Evolutionary conservation across 2,113 vertebrate species (phyloP).

Genomic region (Leptodactylus fuscus): DNA sequence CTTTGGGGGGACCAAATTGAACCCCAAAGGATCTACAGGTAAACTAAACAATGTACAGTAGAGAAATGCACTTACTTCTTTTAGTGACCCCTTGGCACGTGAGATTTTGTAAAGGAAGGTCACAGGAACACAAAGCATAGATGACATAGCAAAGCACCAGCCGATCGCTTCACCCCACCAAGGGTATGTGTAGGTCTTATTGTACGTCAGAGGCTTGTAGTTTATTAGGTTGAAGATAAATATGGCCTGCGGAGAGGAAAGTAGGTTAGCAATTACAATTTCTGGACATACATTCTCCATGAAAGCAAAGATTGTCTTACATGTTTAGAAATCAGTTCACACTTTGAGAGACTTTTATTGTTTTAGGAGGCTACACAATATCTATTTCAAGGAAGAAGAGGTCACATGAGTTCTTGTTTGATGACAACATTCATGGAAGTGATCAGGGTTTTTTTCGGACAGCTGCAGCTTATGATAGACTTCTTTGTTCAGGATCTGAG

Average conservation of each 20-base stretch:
- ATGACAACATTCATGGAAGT: background rate
- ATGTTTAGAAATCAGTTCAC: background rate
- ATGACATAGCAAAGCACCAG: constrained; percentile 81
- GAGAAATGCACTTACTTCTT: constrained; percentile 68
- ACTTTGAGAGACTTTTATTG: background rate
- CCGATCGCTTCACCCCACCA: constrained; percentile 86
- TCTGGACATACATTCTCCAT: background rate
- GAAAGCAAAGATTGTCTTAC: background rate
- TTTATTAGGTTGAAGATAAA: constrained; percentile 83
- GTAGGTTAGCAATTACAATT: background rate
- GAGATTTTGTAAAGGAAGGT: constrained; percentile 79
- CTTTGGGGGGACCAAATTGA: background rate
- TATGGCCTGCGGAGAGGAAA: constrained; percentile 71
- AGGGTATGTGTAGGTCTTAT: constrained; percentile 80
- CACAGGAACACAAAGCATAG: constrained; percentile 83
- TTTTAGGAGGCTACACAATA: background rate
- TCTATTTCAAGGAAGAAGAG: background rate
- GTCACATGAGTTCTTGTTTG: background rate
- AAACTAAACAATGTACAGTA: too few species aligned
- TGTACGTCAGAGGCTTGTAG: constrained; percentile 84
- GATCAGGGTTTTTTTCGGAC: background rate
- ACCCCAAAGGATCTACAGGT: background rate
- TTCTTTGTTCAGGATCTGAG: constrained; percentile 2
- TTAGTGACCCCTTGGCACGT: constrained; percentile 76
- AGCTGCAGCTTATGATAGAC: background rate